Evolutionary conservation across 1,140 invertebrate genomes (phyloP).

Genomic region (Acromyrmex echinatior): DNA sequence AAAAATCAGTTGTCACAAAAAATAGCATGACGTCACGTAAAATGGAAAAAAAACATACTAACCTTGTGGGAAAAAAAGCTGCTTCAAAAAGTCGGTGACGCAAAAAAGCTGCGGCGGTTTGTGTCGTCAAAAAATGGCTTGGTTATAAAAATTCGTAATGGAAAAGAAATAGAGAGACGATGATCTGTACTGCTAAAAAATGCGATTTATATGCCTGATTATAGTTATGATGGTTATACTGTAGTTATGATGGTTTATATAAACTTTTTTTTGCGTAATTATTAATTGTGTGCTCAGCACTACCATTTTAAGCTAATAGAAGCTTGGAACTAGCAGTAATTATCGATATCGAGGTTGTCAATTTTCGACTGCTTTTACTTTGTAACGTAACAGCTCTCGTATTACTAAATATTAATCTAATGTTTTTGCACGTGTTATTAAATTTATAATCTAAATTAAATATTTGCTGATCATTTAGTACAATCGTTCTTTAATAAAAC

Average conservation of each 20-base stretch:
- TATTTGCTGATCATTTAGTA: not conserved
- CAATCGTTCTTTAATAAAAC: not conserved
- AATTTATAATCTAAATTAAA: conserved; percentile 33
- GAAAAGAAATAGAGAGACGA: conserved; percentile 16
- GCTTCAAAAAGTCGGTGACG: conserved; percentile 76
- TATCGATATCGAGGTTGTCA: conserved; percentile 11
- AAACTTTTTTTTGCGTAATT: conserved; percentile 40
- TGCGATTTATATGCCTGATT: not conserved
- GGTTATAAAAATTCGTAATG: conserved; percentile 46
- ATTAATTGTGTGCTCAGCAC: conserved; percentile 27
- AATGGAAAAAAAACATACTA: conserved; percentile 79
- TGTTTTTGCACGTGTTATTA: not conserved
- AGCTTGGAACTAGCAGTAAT: conserved; percentile 6
- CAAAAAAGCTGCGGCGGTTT: conserved; percentile 63
- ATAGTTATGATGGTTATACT: not conserved
- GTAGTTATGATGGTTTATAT: not conserved
- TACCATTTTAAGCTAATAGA: conserved; percentile 10
- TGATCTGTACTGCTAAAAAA: not conserved
- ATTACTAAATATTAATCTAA: conserved; percentile 6
- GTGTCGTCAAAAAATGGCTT: conserved; percentile 46
- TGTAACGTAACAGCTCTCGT: not conserved
- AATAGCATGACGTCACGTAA: conserved; percentile 70
- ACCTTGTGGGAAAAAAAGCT: conserved; percentile 80
- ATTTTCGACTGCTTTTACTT: conserved; percentile 4
- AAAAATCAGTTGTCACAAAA: conserved; percentile 47